Evolutionary conservation across 2,797 vertebrate genomes (phyloP).

Genomic region (Taenioides sp.): DNA sequence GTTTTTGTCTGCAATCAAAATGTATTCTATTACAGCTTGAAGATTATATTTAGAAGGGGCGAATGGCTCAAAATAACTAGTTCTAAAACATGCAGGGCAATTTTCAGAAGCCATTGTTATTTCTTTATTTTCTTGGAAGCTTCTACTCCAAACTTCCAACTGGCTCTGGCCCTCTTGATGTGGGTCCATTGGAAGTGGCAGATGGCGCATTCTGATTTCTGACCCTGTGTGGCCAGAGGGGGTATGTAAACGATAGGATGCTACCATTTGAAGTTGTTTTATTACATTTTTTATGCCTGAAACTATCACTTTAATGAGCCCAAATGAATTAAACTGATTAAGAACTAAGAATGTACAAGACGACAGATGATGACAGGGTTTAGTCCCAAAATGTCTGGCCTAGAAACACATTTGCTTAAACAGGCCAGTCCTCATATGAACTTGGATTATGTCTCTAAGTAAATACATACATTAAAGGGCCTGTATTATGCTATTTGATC

Average conservation of each 20-base stretch:
- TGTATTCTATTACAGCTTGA: too few relatives aligned
- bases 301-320: too few relatives aligned
- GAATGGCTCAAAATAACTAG: background rate
- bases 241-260: background rate
- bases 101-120: background rate
- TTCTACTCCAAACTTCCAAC: background rate
- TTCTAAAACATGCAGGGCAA: background rate
- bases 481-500: too few relatives aligned
- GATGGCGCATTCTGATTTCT: background rate
- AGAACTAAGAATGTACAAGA: background rate
- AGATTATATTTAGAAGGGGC: too few relatives aligned
- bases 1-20: too few relatives aligned
- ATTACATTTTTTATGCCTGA: too few relatives aligned
- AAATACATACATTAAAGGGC: background rate
- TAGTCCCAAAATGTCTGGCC: background rate
- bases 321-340: too few relatives aligned
- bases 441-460: background rate
- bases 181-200: background rate
- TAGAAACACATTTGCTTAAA: slow-evolving; percentile 10
- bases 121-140: background rate
- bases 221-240: slow-evolving; percentile 5
- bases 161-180: background rate
- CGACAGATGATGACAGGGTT: background rate
- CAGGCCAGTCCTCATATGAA: background rate
- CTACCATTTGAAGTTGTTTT: background rate